Evolutionary conservation across 2,113 vertebrate genomes (phyloP), one percentile per base, ranked within the genome.

Genomic region (Aegithalos caudatus): DNA sequence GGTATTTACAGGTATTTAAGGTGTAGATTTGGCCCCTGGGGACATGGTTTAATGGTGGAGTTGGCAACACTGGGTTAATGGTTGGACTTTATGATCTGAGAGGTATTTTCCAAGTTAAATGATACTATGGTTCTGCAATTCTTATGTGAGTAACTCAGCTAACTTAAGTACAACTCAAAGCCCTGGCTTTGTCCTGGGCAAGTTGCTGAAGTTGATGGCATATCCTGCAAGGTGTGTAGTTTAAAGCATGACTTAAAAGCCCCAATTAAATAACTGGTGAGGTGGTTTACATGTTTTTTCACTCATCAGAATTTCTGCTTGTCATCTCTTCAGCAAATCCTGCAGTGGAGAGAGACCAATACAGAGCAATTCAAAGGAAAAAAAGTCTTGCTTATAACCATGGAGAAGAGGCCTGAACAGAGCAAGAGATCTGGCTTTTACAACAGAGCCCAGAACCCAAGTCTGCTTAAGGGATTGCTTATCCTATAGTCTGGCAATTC

Each of bases 141-240:
- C 31, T 51, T 42, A 18, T 1, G 0, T 1, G 1, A 61, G 56
- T 74, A 79, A 44, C 40, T 42, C 0, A 0, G 4, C 50, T 47
- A 48, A 51, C 21, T 72, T 12, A 4, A 60, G 21, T n/a, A 28
- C 33, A 51, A 3, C 38, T 81, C 45, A 7, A 45, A 66, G 20
- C 38, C 33, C 15, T 81, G 74, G 18, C 57, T 56, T 71, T 3
- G 1, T 54, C 12, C 4, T 1, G 18, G 19, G 21, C 15, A 86
- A 38, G 15, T 28, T 50, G 17, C 42, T 27, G 79, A 79, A 53
- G 23, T 10, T 82, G 25, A 14, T 61, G 37, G 24, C 38, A 7
- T 27, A 45, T 40, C 18, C 61, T 54, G 6, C 27, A 23, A 33
- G 18, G 20, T 29, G 5, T 38, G 33, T 37, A 70, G 20, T 27